A percentile compares a stretch with the other conserved stretches of the same genome.
Evolutionary conservation across 1,140 invertebrate genomes (phyloP).

Genomic region (Achroia grisella): DNA sequence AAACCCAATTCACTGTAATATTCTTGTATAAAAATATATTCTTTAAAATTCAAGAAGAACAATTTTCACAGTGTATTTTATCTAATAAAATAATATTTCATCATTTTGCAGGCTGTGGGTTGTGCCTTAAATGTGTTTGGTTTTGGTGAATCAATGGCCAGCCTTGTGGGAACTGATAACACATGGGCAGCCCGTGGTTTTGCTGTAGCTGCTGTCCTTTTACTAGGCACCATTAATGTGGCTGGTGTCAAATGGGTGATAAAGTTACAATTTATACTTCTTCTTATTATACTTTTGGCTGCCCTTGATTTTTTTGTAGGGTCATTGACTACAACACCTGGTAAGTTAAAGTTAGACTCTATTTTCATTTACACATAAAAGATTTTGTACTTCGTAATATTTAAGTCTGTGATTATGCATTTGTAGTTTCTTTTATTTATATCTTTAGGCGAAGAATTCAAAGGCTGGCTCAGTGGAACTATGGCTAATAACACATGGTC

Average conservation of each 20-base stretch:
- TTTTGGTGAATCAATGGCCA: constrained; percentile 96
- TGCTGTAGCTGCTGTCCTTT: constrained; percentile 85
- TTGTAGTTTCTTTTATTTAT: no score
- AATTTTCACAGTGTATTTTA: no score
- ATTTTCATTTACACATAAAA: no score
- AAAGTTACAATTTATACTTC: constrained; percentile 90
- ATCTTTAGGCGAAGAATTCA: constrained; percentile 78
- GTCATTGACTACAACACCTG: constrained; percentile 83
- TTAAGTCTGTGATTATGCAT: no score
- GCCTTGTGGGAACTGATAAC: constrained; percentile 82
- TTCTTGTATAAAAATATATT: no score
- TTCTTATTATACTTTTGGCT: constrained; percentile 88
- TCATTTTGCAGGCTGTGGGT: constrained; percentile 91
- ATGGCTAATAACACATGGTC: constrained; percentile 89
- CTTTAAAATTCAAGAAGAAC: no score
- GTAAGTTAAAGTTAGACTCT: constrained; percentile 68
- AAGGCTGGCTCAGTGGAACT: constrained; percentile 87
- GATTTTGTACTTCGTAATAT: no score
- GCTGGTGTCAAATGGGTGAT: constrained; percentile 96
- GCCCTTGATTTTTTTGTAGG: constrained; percentile 93
- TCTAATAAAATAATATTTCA: no score
- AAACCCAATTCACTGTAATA: no score
- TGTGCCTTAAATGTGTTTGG: constrained; percentile 96
- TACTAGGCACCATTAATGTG: constrained; percentile 90
- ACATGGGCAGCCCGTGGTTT: constrained; percentile 86